phyloP scores from a whole-genome alignment of 2,888 invertebrate genomes.

The Agrochola lota region DNA sequence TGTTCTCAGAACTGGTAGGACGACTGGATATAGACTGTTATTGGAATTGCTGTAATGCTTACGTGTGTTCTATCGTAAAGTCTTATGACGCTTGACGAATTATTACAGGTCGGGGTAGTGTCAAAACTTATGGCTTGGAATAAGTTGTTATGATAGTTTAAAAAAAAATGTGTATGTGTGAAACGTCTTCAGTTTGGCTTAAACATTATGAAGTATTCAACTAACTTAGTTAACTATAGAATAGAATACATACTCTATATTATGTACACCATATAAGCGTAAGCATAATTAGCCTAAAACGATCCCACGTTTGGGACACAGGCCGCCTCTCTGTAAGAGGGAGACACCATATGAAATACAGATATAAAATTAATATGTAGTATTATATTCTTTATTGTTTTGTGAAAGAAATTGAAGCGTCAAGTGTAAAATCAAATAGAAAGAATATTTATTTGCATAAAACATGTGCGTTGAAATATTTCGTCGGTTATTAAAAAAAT shows the following conservation, averaged over 20 bases:
- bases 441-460: too few species aligned
- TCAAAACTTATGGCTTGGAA: conserved; percentile 3
- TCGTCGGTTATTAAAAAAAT: too few species aligned
- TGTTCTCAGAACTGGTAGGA: conserved; percentile 45
- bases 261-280: too few species aligned
- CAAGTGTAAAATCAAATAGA: neutral
- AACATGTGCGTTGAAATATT: too few species aligned
- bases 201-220: neutral
- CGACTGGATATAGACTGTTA: conserved; percentile 43
- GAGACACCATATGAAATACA: too few species aligned
- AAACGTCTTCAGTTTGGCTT: neutral
- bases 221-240: neutral
- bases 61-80: conserved; percentile 2
- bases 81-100: conserved; percentile 26
- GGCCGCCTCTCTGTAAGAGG: too few species aligned
- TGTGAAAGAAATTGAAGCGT: neutral
- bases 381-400: neutral
- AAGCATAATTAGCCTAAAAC: too few species aligned
- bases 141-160: neutral
- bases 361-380: too few species aligned
- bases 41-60: conserved; percentile 39
- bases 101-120: neutral
- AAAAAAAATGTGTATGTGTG: neutral
- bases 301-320: too few species aligned
- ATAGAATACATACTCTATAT: too few species aligned